Evolutionary conservation across 2,888 invertebrate species (phyloP).

Genomic region (Ichneumoninae sp.): DNA sequence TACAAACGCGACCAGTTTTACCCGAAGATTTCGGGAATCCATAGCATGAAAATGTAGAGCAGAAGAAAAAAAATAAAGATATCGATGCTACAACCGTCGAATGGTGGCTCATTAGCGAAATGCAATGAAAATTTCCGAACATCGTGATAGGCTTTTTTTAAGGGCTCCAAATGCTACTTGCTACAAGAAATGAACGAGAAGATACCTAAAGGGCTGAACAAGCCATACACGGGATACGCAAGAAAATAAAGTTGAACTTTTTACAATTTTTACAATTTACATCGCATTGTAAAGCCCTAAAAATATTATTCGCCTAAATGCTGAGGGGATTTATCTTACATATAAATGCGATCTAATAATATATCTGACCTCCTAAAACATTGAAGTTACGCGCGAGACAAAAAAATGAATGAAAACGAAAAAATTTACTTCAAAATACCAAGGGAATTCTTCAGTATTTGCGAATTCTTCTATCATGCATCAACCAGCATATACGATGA

Average conservation of each 20-base stretch:
- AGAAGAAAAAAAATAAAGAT: not conserved
- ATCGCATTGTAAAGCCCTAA: not conserved
- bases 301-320: not conserved
- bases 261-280: too few species aligned
- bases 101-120: not conserved
- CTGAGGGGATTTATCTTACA: not conserved
- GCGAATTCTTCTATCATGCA: conserved; percentile 53
- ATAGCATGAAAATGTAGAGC: conserved; percentile 4
- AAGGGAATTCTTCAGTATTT: conserved; percentile 3
- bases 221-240: not conserved
- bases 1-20: conserved; percentile 22
- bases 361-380: not conserved
- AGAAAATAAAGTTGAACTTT: not conserved
- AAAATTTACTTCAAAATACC: conserved; percentile 2
- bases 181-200: not conserved
- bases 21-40: conserved; percentile 1
- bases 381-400: not conserved
- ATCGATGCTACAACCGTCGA: not conserved
- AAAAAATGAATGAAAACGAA: not conserved
- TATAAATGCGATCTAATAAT: not conserved
- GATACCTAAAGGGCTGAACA: not conserved
- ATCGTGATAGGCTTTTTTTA: not conserved
- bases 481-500: conserved; percentile 32
- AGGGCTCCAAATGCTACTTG: not conserved
- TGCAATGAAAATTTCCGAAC: not conserved